Evolutionary conservation across 2,888 invertebrate species (phyloP), one percentile per base, ranked within the genome.

Genomic region (Orthosia cruda): DNA sequence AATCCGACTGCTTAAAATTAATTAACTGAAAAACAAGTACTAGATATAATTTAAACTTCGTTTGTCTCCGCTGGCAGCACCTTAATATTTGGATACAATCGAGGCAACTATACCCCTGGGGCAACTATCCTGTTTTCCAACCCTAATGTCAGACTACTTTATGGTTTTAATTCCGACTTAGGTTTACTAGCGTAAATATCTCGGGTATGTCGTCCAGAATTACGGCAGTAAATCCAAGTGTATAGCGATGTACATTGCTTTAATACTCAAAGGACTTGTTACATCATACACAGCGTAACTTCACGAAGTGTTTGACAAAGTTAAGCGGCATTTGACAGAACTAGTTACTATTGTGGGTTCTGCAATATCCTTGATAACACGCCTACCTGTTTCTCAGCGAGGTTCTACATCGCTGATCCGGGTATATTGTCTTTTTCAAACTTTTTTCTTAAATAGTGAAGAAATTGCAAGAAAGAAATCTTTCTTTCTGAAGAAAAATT

Each of bases 211-310:
- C 4, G 9, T 50, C 40, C 9, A 32, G 9, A 18, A 4, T 18
- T 45, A 26, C 7, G 12, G 20, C n/a, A n/a, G 47, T 47, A 66
- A 47, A 49, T 49, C 26, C 47, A 13, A 32, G 16, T 49, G n/a
- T n/a, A n/a, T 32, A 20, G 32, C 16, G 47, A 11, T 15, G 4
- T 15, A 18, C 2, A 18, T 68, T 47, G 20, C 16, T 47, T 47
- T 32, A 55, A 68, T 55, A 32, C 47, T 47, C 54, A 47, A 71
- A 54, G 45, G 20, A 71, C 20, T 2, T 16, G n/a, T n/a, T 18
- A 15, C 23, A 15, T 11, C 15, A 58, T 18, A 66, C 15, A 23
- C 9, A 16, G 12, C n/a, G 18, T 12, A 71, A 55, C 69, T 71
- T 69, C 16, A 16, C 55, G 3, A 11, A 55, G 23, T 12, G 9